A percentile compares a stretch with the other conserved stretches of the same genome.
These are phyloP conservation scores for Trachymyrmex cornetzi DNA, from an alignment of 1,140 invertebrate species.

Conservation along the genomic window DNA sequence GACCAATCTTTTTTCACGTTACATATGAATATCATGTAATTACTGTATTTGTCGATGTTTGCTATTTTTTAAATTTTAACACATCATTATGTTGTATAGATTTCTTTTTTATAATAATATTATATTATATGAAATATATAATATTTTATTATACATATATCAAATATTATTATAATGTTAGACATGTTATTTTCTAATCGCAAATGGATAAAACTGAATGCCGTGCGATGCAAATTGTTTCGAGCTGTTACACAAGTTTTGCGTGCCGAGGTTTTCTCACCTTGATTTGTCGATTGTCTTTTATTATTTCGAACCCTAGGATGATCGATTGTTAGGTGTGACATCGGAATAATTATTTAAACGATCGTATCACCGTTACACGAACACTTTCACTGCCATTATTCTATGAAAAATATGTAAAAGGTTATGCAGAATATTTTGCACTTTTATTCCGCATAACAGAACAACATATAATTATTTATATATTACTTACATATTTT, in stretches of 20 bases:
- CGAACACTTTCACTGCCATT: not conserved
- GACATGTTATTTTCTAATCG: not conserved
- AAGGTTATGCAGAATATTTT: too few species aligned
- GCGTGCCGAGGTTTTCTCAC: constrained; percentile 1
- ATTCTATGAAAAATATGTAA: not conserved
- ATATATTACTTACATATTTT: not conserved
- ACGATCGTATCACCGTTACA: not conserved
- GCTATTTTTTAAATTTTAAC: not conserved
- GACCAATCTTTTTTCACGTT: not conserved
- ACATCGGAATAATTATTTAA: constrained; percentile 37
- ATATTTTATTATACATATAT: not conserved
- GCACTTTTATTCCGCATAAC: not conserved
- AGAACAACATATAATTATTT: not conserved
- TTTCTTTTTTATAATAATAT: not conserved
- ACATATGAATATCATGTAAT: not conserved
- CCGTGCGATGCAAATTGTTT: not conserved
- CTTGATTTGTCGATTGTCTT: not conserved
- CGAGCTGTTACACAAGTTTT: not conserved
- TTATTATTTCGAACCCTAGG: constrained; percentile 1
- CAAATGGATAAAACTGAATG: not conserved
- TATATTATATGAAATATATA: not conserved
- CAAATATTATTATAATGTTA: not conserved
- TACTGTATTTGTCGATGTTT: not conserved
- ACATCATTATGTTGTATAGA: not conserved
- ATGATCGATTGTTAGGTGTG: constrained; percentile 1